Base-by-base conservation (phyloP, 2,113 vertebrate species). In the Cichladusa arquata region DNA sequence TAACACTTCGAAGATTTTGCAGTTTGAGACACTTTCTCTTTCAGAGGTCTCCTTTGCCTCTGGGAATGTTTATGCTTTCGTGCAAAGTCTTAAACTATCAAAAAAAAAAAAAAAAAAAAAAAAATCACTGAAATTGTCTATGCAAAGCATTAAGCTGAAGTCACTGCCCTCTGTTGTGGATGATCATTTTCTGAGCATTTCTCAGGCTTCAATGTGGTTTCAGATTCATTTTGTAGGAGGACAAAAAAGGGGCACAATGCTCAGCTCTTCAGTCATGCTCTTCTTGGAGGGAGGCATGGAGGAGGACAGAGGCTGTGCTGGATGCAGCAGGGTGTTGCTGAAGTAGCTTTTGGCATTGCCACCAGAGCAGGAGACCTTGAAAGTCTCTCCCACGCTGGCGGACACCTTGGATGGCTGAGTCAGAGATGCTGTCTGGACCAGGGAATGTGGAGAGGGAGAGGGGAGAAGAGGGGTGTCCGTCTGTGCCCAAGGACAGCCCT, bases 341-440 rank as follows among this genome's bases (percentile, higher is more conserved):
- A 9, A 18, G 12, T 44, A n/a, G 33, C 3, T 57, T 20, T 31
- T 57, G 71, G 19, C 1, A 17, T 17, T 54, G n/a, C 23, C 4
- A 19, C 3, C 3, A 0, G 40, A 57, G 72, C 92, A 96, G 54
- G 84, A 57, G 51, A 86, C 31, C 20, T 14, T 16, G 56, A 5
- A 7, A 4, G 6, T 45, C 2, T 47, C 28, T 70, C 22, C 56
- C 3, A 9, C 0, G 0, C 0, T 48, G 22, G 25, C n/a, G 40
- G 62, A 42, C n/a, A 47, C 3, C 1, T 7, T 0, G 0, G 9
- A 31, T 0, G 1, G 33, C 34, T 44, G 34, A 70, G 3, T 56
- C 22, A 17, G 9, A 4, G 12, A 42, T 3, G 33, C 72, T 45
- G 54, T 81, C 44, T 76, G 47, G 18, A 54, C 10, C 20, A 73